Evolutionary conservation across 2,113 vertebrate genomes (phyloP).

Genomic region (Carassius auratus): DNA sequence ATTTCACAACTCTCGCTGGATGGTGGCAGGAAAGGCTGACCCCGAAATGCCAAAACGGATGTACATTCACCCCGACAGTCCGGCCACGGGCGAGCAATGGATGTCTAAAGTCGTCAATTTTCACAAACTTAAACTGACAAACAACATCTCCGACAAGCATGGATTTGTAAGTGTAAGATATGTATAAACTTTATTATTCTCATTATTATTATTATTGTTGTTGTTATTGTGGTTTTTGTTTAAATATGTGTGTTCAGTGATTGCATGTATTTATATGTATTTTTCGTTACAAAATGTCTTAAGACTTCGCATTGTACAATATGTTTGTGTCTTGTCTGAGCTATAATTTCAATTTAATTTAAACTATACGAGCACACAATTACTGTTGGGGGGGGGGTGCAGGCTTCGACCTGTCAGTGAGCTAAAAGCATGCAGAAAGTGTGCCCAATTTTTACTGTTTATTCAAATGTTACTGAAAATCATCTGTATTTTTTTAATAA

Average conservation of each 20-base stretch:
- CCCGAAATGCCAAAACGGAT: conserved; percentile 99
- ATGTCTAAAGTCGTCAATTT: conserved; percentile 99
- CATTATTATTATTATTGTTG: not conserved
- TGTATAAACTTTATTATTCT: not conserved
- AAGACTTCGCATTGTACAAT: not conserved
- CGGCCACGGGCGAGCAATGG: conserved; percentile 98
- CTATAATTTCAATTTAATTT: not conserved
- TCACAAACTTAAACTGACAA: conserved; percentile 99
- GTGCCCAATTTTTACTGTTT: not conserved
- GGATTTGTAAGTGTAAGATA: conserved; percentile 92
- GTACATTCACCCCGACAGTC: conserved; percentile 99
- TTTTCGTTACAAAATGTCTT: not conserved
- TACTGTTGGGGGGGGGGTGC: too few species aligned
- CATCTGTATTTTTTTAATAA: not conserved
- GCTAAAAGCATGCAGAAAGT: not conserved
- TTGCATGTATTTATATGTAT: not conserved
- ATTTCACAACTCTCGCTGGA: conserved; percentile 99
- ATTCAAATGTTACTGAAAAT: not conserved
- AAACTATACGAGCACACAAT: not conserved
- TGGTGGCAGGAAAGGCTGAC: conserved; percentile 99
- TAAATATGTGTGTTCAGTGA: not conserved
- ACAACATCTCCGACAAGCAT: conserved; percentile 99
- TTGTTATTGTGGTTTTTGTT: not conserved
- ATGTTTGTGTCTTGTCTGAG: too few species aligned
- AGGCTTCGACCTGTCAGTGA: conserved; percentile 5